phyloP scores from a whole-genome alignment of 2,888 invertebrate genomes.

The Stenichneumon culpator region DNA sequence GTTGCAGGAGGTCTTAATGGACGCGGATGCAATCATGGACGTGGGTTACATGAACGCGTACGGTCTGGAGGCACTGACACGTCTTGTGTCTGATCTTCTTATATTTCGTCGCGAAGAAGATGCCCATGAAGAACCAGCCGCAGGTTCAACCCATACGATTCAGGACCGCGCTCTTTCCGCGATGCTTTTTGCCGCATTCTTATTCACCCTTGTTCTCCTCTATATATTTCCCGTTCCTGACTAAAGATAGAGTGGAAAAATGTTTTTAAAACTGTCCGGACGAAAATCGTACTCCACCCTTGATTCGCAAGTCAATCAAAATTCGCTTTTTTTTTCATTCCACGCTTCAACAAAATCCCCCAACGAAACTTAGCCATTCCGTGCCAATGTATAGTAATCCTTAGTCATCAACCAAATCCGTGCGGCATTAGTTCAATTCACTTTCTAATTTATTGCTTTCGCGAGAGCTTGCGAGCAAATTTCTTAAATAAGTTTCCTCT shows the following conservation, averaged over 20 bases:
- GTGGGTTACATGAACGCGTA: slow-evolving; percentile 84
- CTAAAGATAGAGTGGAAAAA: slow-evolving; percentile 74
- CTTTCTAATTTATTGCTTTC: slow-evolving; percentile 34
- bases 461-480: slow-evolving; percentile 13
- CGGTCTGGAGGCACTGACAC: slow-evolving; percentile 83
- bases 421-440: slow-evolving; percentile 33
- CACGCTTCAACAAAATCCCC: not conserved
- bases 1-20: slow-evolving; percentile 85
- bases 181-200: slow-evolving; percentile 84
- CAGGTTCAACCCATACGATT: slow-evolving; percentile 82
- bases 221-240: slow-evolving; percentile 86
- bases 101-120: slow-evolving; percentile 75
- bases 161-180: slow-evolving; percentile 82
- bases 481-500: slow-evolving; percentile 21
- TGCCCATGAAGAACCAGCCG: slow-evolving; percentile 78
- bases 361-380: slow-evolving; percentile 20
- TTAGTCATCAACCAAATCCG: not conserved
- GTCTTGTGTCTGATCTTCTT: slow-evolving; percentile 81
- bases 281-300: not conserved
- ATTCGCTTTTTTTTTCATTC: slow-evolving; percentile 4
- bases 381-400: slow-evolving; percentile 23
- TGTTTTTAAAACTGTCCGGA: not conserved
- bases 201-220: slow-evolving; percentile 85
- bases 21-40: slow-evolving; percentile 85
- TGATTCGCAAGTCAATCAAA: slow-evolving; percentile 40